These are phyloP conservation scores for Parasteatoda lunata DNA, from an alignment of 2,888 invertebrate species.

Conservation along the genomic window DNA sequence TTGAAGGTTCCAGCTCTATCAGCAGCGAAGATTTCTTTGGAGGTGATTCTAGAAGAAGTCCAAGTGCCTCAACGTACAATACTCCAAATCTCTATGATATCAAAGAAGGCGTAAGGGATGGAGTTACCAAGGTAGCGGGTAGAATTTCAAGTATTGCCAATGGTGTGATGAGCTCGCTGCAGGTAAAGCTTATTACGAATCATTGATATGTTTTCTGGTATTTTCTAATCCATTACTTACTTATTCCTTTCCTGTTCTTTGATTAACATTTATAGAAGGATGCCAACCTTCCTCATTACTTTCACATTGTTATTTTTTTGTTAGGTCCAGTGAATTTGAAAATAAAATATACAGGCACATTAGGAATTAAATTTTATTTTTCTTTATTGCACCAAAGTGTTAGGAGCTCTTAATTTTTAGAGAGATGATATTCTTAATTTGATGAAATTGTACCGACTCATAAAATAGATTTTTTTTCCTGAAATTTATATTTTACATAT, in stretches of 20 bases:
- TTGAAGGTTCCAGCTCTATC: constrained; percentile 95
- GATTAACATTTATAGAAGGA: neutral
- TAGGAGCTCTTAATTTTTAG: too few relatives aligned
- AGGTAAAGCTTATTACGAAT: constrained; percentile 78
- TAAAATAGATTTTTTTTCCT: too few relatives aligned
- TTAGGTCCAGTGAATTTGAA: too few relatives aligned
- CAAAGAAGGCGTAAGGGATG: constrained; percentile 95
- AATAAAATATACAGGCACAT: too few relatives aligned
- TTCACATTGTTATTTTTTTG: neutral
- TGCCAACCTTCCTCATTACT: neutral
- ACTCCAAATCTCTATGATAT: constrained; percentile 92
- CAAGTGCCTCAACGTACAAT: constrained; percentile 70
- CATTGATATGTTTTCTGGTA: neutral
- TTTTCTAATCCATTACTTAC: neutral
- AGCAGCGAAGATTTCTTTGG: constrained; percentile 97
- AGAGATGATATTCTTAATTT: too few relatives aligned
- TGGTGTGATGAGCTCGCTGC: constrained; percentile 93
- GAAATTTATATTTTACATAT: too few relatives aligned
- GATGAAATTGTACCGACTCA: too few relatives aligned
- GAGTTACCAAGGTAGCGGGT: constrained; percentile 98
- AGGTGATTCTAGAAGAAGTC: constrained; percentile 72
- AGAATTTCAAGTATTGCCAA: constrained; percentile 94
- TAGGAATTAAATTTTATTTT: too few relatives aligned
- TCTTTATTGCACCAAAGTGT: too few relatives aligned
- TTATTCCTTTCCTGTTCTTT: neutral